Percentiles rank a stretch among this genome's conserved stretches.
Evolutionary conservation across 2,113 vertebrate species (phyloP).

Genomic region (Bos indicus): DNA sequence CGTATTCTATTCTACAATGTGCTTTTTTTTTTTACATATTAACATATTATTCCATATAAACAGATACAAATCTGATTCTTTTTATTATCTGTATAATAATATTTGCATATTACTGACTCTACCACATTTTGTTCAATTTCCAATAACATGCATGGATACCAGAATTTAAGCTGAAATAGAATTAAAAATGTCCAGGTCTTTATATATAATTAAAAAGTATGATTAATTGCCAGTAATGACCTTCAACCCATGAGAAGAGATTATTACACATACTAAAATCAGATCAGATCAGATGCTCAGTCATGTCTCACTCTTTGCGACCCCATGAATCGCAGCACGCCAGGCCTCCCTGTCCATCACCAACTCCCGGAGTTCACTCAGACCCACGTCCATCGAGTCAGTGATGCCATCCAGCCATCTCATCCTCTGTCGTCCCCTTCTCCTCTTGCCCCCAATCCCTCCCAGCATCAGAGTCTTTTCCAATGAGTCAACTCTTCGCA

Average conservation of each 20-base stretch:
- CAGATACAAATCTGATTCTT: not conserved
- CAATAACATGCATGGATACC: not conserved
- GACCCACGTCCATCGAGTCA: too few species aligned
- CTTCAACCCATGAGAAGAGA: not conserved
- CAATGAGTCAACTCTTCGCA: too few species aligned
- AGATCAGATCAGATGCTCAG: too few species aligned
- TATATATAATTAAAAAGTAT: not conserved
- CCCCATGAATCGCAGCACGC: too few species aligned
- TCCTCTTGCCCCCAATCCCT: too few species aligned
- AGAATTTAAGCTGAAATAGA: constrained; percentile 3
- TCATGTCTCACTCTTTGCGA: too few species aligned
- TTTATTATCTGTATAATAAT: not conserved
- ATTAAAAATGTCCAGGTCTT: not conserved
- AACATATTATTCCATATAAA: not conserved
- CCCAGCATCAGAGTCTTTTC: too few species aligned
- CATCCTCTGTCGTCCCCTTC: too few species aligned
- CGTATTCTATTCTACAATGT: not conserved
- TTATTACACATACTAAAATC: not conserved
- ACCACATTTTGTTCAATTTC: not conserved
- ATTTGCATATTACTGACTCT: not conserved
- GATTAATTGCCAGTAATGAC: not conserved
- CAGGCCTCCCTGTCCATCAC: too few species aligned
- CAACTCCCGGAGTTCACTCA: too few species aligned
- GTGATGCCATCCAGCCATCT: too few species aligned
- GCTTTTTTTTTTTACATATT: constrained; percentile 4